Conservation (phyloP, 2,888 invertebrate genomes). For the Ethmia dodecea region DNA sequence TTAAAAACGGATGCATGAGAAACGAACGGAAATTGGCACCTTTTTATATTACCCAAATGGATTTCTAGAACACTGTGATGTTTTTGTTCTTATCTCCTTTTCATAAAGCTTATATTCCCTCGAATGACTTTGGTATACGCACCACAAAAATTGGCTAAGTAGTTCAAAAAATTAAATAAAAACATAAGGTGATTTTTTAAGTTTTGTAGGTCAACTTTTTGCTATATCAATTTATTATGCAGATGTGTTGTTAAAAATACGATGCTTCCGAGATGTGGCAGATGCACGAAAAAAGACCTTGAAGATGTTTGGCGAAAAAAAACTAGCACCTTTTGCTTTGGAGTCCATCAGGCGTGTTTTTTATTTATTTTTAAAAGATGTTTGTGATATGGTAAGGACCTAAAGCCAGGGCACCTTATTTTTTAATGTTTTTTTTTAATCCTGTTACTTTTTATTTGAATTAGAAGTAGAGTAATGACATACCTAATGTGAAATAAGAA, state of each 20-base stretch:
- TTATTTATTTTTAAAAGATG: slow-evolving; percentile 30
- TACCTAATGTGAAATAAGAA: not conserved
- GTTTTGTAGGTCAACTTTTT: slow-evolving; percentile 74
- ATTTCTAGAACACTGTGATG: no score
- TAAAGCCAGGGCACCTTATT: slow-evolving; percentile 15
- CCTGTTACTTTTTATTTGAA: no score
- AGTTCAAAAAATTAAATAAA: slow-evolving; percentile 5
- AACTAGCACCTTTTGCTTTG: slow-evolving; percentile 54
- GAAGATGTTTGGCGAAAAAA: slow-evolving; percentile 61
- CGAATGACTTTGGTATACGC: no score
- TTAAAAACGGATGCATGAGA: slow-evolving; percentile 65
- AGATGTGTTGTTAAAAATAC: slow-evolving; percentile 66
- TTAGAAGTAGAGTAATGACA: no score
- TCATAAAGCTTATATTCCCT: no score
- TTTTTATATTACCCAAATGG: slow-evolving; percentile 50
- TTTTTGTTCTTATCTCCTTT: no score
- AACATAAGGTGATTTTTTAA: slow-evolving; percentile 38
- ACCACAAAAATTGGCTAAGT: slow-evolving; percentile 1
- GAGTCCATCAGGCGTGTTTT: slow-evolving; percentile 28
- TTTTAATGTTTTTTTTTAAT: slow-evolving; percentile 7
- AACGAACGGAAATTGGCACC: slow-evolving; percentile 72
- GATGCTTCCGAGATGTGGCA: slow-evolving; percentile 55
- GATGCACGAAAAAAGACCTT: slow-evolving; percentile 61
- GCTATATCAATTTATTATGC: slow-evolving; percentile 71
- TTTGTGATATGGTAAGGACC: slow-evolving; percentile 25